Percentiles rank a stretch among this genome's conserved stretches.
These are phyloP conservation scores for Heteromormyrus szaboi DNA, from an alignment of 2,797 vertebrate genomes.

Conservation along the genomic window DNA sequence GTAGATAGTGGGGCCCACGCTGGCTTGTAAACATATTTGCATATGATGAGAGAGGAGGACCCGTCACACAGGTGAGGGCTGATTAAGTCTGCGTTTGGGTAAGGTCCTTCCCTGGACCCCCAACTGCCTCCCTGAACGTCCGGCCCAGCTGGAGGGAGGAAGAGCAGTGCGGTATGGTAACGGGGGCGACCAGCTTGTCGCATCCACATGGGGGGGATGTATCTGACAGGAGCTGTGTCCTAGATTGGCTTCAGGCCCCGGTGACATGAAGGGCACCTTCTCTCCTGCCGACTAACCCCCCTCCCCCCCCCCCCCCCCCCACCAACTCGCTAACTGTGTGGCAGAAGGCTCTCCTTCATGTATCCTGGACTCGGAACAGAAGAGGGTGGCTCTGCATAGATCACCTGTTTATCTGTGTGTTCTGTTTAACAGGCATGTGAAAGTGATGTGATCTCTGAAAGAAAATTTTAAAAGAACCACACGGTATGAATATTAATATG, in stretches of 20 bases:
- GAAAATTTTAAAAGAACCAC: background rate
- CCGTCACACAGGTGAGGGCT: background rate
- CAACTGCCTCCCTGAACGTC: background rate
- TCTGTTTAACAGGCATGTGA: background rate
- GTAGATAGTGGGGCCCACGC: background rate
- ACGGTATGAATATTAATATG: background rate
- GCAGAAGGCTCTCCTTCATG: background rate
- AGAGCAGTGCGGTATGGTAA: background rate
- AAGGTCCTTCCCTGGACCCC: background rate
- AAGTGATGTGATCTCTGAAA: background rate
- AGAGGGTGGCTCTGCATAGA: background rate
- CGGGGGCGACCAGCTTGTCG: background rate
- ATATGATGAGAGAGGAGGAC: background rate
- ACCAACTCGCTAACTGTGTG: background rate
- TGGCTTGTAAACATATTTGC: background rate
- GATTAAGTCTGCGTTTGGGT: background rate
- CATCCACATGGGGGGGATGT: constrained; percentile 2
- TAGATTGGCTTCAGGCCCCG: constrained; percentile 50
- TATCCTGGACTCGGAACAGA: background rate
- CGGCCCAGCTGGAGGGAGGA: background rate
- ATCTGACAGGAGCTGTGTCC: constrained; percentile 41
- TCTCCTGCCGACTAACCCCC: constrained; percentile 39
- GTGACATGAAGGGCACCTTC: constrained; percentile 59
- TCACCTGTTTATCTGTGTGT: background rate
- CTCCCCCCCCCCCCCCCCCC: constrained; percentile 25